A percentile compares a stretch with the other conserved stretches of the same genome.
Conservation (phyloP, 2,888 invertebrate species). For the Dusona sp. region DNA sequence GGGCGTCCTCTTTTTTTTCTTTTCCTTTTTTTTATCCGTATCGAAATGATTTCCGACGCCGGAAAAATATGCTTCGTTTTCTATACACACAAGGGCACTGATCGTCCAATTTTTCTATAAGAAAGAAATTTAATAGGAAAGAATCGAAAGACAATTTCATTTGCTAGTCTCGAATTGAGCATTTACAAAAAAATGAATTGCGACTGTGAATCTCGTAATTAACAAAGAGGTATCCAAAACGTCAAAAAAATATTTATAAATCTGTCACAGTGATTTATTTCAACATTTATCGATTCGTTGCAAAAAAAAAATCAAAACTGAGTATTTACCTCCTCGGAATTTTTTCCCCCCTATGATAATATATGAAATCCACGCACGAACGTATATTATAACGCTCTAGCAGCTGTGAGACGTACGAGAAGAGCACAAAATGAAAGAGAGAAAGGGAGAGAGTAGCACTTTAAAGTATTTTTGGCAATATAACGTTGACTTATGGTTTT, state of each 20-base stretch:
- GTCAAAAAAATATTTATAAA: not conserved
- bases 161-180: not conserved
- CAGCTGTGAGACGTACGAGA: constrained; percentile 55
- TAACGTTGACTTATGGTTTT: constrained; percentile 83
- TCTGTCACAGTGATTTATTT: constrained; percentile 1
- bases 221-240: not conserved
- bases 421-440: constrained; percentile 41
- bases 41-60: constrained; percentile 64
- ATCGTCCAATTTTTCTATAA: not conserved
- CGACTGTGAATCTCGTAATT: no score
- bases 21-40: constrained; percentile 40
- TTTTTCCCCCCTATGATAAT: constrained; percentile 17
- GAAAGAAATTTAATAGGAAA: not conserved
- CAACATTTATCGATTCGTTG: constrained; percentile 6
- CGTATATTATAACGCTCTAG: constrained; percentile 53
- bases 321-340: constrained; percentile 3
- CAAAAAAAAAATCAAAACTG: constrained; percentile 32
- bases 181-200: not conserved
- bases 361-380: constrained; percentile 44
- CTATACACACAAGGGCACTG: constrained; percentile 33
- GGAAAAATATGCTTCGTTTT: constrained; percentile 82
- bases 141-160: not conserved
- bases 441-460: constrained; percentile 79
- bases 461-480: constrained; percentile 84
- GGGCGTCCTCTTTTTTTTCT: not conserved